These are phyloP conservation scores for Alethe castanea DNA, from an alignment of 2,113 vertebrate genomes.

Conservation along the genomic window DNA sequence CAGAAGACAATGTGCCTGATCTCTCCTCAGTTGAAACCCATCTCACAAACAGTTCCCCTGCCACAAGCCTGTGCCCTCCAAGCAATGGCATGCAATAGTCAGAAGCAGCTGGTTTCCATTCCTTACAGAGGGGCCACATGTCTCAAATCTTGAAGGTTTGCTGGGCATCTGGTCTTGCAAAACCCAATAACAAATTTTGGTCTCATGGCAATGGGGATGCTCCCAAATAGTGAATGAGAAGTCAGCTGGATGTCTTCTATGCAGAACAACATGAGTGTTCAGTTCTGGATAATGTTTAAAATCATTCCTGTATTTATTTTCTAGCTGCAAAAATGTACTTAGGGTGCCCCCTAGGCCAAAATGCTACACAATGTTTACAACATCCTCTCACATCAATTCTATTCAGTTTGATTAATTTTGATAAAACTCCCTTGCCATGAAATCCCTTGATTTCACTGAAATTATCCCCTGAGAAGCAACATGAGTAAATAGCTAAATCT, in stretches of 20 bases:
- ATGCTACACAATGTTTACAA: neutral
- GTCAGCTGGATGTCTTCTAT: neutral
- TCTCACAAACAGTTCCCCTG: neutral
- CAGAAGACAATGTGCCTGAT: neutral
- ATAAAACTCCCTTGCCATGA: neutral
- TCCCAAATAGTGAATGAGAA: neutral
- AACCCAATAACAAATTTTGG: neutral
- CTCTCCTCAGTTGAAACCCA: neutral
- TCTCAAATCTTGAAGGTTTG: neutral
- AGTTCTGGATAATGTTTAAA: neutral
- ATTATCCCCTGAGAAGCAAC: neutral
- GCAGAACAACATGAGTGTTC: neutral
- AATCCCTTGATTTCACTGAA: slow-evolving; percentile 20
- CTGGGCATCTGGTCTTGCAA: neutral
- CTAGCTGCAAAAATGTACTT: slow-evolving; percentile 34
- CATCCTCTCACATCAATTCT: neutral
- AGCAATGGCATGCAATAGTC: neutral
- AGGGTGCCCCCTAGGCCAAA: slow-evolving; percentile 61
- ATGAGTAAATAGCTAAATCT: neutral
- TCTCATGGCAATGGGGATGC: fast-evolving
- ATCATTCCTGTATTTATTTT: neutral
- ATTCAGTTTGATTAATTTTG: neutral
- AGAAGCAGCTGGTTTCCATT: neutral
- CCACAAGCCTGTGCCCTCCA: neutral
- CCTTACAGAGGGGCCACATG: neutral